A percentile compares a stretch with the other conserved stretches of the same genome.
phyloP scores from a whole-genome alignment of 2,797 vertebrate species.

The Margarornis squamiger region DNA sequence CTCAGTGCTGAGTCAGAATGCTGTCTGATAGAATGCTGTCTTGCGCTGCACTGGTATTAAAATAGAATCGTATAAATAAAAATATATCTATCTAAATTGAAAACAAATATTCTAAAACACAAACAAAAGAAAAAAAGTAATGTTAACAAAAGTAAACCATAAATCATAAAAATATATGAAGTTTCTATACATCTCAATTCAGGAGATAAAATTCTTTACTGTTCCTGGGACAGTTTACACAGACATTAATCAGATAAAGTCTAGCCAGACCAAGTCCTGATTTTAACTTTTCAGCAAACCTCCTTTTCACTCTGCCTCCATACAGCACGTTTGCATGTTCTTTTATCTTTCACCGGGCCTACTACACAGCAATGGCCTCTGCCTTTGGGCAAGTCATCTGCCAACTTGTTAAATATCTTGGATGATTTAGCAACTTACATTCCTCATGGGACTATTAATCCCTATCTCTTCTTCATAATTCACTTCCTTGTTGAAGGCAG shows the following conservation, averaged over 20 bases:
- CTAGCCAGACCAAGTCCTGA: neutral
- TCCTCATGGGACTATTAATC: neutral
- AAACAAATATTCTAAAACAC: neutral
- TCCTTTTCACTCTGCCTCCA: neutral
- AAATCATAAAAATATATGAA: neutral
- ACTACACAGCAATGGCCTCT: neutral
- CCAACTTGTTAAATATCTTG: slow-evolving; percentile 1
- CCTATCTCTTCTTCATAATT: slow-evolving; percentile 18
- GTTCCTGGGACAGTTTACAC: neutral
- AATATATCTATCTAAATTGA: neutral
- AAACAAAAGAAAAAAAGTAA: neutral
- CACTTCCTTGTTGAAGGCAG: neutral
- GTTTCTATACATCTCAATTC: neutral
- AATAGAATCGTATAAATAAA: neutral
- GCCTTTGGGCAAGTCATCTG: slow-evolving; percentile 8
- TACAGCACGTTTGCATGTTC: neutral
- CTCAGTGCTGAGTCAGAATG: neutral
- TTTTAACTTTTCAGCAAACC: neutral
- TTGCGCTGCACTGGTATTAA: neutral
- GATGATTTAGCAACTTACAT: slow-evolving; percentile 30
- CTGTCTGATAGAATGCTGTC: neutral
- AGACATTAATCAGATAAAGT: neutral
- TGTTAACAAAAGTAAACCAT: neutral
- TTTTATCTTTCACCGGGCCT: neutral
- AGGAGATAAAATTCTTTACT: neutral